These are phyloP conservation scores for Zygaena filipendulae DNA, from an alignment of 2,888 invertebrate species.

Conservation along the genomic window DNA sequence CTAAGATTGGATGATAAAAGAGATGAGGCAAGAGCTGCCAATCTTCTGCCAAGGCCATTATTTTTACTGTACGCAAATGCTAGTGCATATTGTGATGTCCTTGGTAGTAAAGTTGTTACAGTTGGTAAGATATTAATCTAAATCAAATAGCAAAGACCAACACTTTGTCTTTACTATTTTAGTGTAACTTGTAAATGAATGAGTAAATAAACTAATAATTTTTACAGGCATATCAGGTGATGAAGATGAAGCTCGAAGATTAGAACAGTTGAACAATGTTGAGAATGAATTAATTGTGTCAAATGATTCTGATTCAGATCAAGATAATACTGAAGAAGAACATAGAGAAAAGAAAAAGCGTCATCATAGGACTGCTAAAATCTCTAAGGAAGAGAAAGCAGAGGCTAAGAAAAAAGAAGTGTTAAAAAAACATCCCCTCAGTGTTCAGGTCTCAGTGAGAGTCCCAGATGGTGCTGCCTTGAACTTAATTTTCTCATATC, in stretches of 20 bases:
- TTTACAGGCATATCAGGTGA: conserved; percentile 71
- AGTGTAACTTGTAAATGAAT: not conserved
- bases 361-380: conserved; percentile 70
- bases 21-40: conserved; percentile 79
- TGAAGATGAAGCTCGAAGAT: conserved; percentile 75
- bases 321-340: conserved; percentile 71
- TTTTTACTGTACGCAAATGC: conserved; percentile 90
- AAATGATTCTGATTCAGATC: conserved; percentile 77
- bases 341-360: conserved; percentile 70
- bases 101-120: conserved; percentile 61
- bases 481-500: conserved; percentile 75
- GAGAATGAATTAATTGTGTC: conserved; percentile 63
- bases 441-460: conserved; percentile 72
- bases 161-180: too few relatives aligned
- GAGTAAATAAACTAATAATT: conserved; percentile 7
- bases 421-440: conserved; percentile 78
- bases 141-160: too few relatives aligned
- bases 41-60: conserved; percentile 81
- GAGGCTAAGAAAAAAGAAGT: conserved; percentile 76
- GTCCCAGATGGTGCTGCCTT: conserved; percentile 73
- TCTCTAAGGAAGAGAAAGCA: conserved; percentile 72
- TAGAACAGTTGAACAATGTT: conserved; percentile 64
- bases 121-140: conserved; percentile 51
- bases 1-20: conserved; percentile 82
- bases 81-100: conserved; percentile 83